These are phyloP conservation scores for Coilia nasus DNA, from an alignment of 2,797 vertebrate genomes.

Conservation along the genomic window DNA sequence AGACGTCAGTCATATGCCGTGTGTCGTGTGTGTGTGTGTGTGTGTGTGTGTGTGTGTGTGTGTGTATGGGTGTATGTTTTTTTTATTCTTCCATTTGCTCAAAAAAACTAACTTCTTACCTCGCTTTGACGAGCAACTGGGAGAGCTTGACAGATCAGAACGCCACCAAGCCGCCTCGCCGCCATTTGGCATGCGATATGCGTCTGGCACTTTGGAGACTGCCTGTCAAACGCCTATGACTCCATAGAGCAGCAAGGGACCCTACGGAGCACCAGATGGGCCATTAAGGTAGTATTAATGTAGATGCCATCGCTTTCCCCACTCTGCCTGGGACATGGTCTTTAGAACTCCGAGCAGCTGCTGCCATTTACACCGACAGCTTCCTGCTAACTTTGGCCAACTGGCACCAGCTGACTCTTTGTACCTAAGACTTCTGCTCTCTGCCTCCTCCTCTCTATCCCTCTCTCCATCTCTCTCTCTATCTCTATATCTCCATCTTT, in stretches of 20 bases:
- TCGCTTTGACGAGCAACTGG: slow-evolving; percentile 86
- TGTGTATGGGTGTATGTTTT: slow-evolving; percentile 38
- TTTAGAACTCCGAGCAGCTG: slow-evolving; percentile 99
- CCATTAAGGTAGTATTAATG: slow-evolving; percentile 99
- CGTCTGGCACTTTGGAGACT: slow-evolving; percentile 98
- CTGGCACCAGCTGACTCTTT: slow-evolving; percentile 94
- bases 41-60: not conserved
- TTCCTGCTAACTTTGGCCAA: slow-evolving; percentile 99
- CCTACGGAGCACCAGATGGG: slow-evolving; percentile 99
- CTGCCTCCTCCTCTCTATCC: slow-evolving; percentile 10
- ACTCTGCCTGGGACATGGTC: slow-evolving; percentile 99
- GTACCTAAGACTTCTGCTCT: slow-evolving; percentile 91
- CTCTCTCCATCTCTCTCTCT: not conserved
- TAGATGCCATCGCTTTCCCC: slow-evolving; percentile 99
- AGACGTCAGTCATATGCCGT: slow-evolving; percentile 9
- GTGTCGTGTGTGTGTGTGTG: not conserved
- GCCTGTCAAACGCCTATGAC: slow-evolving; percentile 99
- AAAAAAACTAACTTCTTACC: slow-evolving; percentile 67
- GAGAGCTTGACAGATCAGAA: slow-evolving; percentile 98
- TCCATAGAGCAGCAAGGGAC: slow-evolving; percentile 98
- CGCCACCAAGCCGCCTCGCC: slow-evolving; percentile 91
- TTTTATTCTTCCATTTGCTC: not conserved
- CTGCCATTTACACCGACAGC: slow-evolving; percentile 99
- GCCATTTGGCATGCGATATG: slow-evolving; percentile 97
- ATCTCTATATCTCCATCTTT: not conserved